Base-by-base conservation (phyloP, 92 coral and sea anemone genomes). In the Phenganax marumi region DNA sequence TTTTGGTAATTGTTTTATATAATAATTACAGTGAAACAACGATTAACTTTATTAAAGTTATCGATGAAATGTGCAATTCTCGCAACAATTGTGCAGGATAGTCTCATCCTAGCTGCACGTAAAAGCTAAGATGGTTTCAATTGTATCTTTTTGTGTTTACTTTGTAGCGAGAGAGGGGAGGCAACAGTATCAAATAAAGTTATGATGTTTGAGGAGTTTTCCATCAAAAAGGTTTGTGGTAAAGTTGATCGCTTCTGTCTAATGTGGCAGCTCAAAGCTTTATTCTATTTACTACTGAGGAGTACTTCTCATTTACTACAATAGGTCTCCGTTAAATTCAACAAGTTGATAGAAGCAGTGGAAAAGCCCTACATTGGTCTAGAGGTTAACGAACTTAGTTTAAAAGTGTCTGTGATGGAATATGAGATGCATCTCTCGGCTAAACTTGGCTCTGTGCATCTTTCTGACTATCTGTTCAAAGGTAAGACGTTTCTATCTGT, bases 381-480 rank as follows among this genome's bases (percentile, higher is more conserved):
- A 43, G 93, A 85, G 65, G 88, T 95, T 71, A 86, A 84, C 73
- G 89, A 88, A 46, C 86, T 95, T 14, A 85, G 88, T 12, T 69
- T 90, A 7, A 86, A 84, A n/a, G 81, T 95, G 50, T 25, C 84
- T 21, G 86, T 88, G 10, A 83, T 68, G 64, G 75, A 97, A 43
- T 92, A 93, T 93, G 85, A 90, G 76, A 72, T 89, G 21, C 55
- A 56, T 19, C 84, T 87, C 50, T 70, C 81, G 50, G 90, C 88
- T 6, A 88, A 83, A 33, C 88, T 95, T 68, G 93, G 98, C 14
- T 95, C 90, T 72, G 91, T 95, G 39, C 92, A 88, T 84, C 89
- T 95, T 23, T 84, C 89, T 24, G 98, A 95, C 68, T 81, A 92
- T 70, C 86, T 92, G 85, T 92, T 87, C 86, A 89, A 88, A 63